These are phyloP conservation scores for Megathymus violae DNA, from an alignment of 1,140 invertebrate species.

Conservation along the genomic window DNA sequence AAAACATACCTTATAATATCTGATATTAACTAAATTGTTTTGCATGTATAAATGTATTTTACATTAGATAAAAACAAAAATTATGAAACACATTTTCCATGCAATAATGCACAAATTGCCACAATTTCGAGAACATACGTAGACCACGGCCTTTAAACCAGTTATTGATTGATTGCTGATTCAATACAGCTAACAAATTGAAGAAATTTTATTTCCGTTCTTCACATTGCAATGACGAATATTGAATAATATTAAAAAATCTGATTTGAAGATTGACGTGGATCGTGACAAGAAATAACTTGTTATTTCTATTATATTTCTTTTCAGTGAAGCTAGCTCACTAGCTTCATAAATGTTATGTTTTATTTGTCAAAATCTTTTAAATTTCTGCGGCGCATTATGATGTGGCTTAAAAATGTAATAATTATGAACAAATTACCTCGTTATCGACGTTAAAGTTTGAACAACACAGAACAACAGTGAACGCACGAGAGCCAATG, in stretches of 20 bases:
- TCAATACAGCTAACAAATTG: constrained; percentile 26
- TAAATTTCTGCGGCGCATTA: not conserved
- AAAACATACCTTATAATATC: too few relatives aligned
- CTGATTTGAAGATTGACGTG: not conserved
- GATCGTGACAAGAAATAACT: not conserved
- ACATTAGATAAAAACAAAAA: not conserved
- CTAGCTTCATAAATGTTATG: not conserved
- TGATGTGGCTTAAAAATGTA: not conserved
- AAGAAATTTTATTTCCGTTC: constrained; percentile 33
- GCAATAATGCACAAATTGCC: constrained; percentile 21
- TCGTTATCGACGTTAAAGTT: not conserved
- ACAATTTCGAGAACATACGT: constrained; percentile 12
- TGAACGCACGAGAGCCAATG: constrained; percentile 41
- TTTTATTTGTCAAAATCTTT: not conserved
- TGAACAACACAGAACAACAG: constrained; percentile 3
- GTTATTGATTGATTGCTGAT: constrained; percentile 26
- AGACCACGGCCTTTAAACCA: constrained; percentile 30
- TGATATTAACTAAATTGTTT: too few relatives aligned
- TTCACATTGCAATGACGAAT: constrained; percentile 17
- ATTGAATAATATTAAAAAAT: constrained; percentile 11
- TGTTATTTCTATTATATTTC: not conserved
- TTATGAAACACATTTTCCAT: not conserved
- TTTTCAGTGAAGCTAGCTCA: not conserved
- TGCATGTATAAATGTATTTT: too few relatives aligned
- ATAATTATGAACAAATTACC: not conserved